Base-by-base conservation (phyloP, 2,797 vertebrate species). In the Margarornis squamiger region DNA sequence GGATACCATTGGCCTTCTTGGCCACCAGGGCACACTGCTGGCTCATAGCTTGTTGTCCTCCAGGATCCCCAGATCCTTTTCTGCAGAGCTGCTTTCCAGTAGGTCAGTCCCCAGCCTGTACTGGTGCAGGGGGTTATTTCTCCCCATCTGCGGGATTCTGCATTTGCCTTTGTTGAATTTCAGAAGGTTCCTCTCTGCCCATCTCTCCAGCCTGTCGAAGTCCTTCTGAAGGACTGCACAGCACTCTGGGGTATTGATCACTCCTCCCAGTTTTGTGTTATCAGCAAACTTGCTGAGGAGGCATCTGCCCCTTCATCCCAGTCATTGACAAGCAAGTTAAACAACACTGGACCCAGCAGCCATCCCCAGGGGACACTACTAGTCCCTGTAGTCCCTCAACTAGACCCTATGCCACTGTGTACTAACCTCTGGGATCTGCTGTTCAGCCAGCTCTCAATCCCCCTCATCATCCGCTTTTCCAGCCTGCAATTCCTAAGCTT, bases 131-230 rank as follows among this genome's bases (percentile, higher is more conserved):
- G 36, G 27, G 18, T 27, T 67, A 1, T 59, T 83, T 10, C 54
- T 45, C 2, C 3, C 22, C 23, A 2, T 1, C 27, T 8, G 10
- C 23, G 52, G 2, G 2, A 45, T 38, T 19, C 72, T 68, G 27
- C 15, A 46, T 6, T 52, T 76, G 8, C 29, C 0, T 8, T 45
- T 5, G 38, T 2, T 0, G 61, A n/a, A 51, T 75, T 27, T 43
- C 22, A 67, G 22, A 38, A 10, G 5, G 18, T 27, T 76, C 38
- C 9, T 52, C 27, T 10, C 32, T 29, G 54, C 14, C 19, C 27
- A 20, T 24, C 19, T 59, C 27, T 52, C 39, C 46, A 39, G 29
- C 7, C 10, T 45, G 39, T 11, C 0, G 0, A 38, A 16, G 54
- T 7, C 12, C n/a, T 27, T 68, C 38, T 2, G 2, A 59, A 76